Conservation (phyloP, 2,888 invertebrate genomes). For the Dryococelus australis region DNA sequence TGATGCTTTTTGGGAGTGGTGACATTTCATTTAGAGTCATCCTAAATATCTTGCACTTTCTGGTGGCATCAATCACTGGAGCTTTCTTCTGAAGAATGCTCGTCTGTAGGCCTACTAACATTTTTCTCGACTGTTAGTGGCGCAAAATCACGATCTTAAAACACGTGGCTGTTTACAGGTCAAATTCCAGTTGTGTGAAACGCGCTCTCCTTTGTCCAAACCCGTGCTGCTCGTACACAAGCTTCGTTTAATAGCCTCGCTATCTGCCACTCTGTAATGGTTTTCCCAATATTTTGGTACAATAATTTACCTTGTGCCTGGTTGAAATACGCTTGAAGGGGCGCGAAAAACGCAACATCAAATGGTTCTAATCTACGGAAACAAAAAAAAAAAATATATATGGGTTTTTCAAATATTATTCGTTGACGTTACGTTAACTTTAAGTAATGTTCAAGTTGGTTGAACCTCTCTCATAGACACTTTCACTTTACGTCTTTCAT, state of each 20-base stretch:
- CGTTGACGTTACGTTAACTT: too few relatives aligned
- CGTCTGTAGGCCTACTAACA: too few relatives aligned
- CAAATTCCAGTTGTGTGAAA: slow-evolving; percentile 44
- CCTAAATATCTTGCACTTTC: too few relatives aligned
- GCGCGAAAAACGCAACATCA: background rate
- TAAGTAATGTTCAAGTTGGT: too few relatives aligned
- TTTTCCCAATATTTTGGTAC: slow-evolving; percentile 33
- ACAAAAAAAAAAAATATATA: too few relatives aligned
- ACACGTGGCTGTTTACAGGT: slow-evolving; percentile 45
- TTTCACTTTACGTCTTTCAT: too few relatives aligned
- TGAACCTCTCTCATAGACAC: too few relatives aligned
- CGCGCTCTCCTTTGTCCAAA: slow-evolving; percentile 40
- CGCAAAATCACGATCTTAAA: slow-evolving; percentile 20
- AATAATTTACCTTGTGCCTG: slow-evolving; percentile 40
- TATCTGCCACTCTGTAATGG: slow-evolving; percentile 43
- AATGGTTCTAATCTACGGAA: background rate
- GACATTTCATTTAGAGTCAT: slow-evolving; percentile 37
- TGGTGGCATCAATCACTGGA: background rate
- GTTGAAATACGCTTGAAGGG: slow-evolving; percentile 39
- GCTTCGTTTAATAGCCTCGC: slow-evolving; percentile 13
- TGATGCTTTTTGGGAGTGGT: slow-evolving; percentile 31
- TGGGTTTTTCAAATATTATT: too few relatives aligned
- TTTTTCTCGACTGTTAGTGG: background rate
- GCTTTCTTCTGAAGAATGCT: too few relatives aligned
- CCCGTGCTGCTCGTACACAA: slow-evolving; percentile 43